Conservation (phyloP, 2,797 vertebrate genomes). For the Argentina silus region DNA sequence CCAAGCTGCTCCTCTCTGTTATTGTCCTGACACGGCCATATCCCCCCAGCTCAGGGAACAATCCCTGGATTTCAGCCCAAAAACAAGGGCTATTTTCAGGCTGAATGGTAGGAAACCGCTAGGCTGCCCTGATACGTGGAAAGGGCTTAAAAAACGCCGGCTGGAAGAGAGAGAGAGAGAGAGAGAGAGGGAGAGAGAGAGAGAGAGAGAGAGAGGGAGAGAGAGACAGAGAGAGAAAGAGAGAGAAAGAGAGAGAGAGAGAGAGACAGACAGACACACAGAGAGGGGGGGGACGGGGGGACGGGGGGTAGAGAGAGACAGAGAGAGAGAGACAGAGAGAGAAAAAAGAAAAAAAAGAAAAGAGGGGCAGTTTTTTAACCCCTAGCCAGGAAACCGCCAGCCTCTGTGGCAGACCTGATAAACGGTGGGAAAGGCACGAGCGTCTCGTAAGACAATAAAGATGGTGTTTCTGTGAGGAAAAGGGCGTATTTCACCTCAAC, state of each 20-base stretch:
- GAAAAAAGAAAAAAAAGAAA: conserved; percentile 52
- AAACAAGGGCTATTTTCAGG: conserved; percentile 91
- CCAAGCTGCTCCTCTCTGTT: conserved; percentile 64
- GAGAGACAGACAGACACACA: no score
- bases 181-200: conserved; percentile 59
- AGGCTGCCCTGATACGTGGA: conserved; percentile 81
- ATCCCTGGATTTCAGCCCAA: conserved; percentile 85
- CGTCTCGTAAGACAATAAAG: conserved; percentile 45
- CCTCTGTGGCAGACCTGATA: conserved; percentile 63
- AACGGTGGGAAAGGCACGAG: conserved; percentile 54
- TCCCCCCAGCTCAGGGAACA: conserved; percentile 77
- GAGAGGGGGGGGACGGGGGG: background rate
- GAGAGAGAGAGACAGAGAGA: no score
- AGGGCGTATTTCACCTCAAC: conserved; percentile 60
- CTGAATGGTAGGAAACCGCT: conserved; percentile 87
- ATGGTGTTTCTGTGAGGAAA: conserved; percentile 60
- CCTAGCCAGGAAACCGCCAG: conserved; percentile 77
- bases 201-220: no score
- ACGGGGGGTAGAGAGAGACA: conserved; percentile 10
- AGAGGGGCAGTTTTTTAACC: conserved; percentile 70
- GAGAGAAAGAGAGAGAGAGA: no score
- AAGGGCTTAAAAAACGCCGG: conserved; percentile 70
- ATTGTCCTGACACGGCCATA: conserved; percentile 71
- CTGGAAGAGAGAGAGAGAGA: conserved; percentile 26
- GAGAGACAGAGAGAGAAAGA: no score